These are phyloP conservation scores for Pterocles burchelli DNA, from an alignment of 2,113 vertebrate species.

Conservation along the genomic window DNA sequence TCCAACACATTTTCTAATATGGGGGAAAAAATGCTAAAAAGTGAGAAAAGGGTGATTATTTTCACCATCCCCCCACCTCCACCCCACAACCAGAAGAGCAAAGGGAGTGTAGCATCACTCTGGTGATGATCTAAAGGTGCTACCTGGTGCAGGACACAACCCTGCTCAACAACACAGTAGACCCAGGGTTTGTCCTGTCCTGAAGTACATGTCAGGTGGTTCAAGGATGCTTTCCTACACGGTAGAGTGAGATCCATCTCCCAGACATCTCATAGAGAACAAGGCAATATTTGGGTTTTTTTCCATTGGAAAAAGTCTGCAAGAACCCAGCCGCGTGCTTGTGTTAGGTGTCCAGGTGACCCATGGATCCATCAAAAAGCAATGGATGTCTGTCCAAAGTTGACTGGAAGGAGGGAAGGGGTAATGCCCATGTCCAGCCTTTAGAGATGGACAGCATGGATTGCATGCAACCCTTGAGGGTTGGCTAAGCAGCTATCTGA, in stretches of 20 bases:
- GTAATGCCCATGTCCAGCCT: not conserved
- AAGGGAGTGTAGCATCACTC: not conserved
- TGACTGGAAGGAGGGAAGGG: accelerated
- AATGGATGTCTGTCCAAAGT: not conserved
- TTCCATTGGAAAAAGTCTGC: not conserved
- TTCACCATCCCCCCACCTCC: not conserved
- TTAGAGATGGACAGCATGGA: not conserved
- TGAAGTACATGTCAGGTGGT: not conserved
- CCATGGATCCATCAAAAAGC: not conserved
- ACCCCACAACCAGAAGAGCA: not conserved
- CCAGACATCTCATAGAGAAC: not conserved
- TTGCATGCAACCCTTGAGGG: not conserved
- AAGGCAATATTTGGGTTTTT: not conserved
- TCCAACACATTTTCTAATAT: not conserved
- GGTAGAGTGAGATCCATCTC: not conserved
- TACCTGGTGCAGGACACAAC: accelerated
- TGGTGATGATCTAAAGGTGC: not conserved
- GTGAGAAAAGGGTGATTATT: not conserved
- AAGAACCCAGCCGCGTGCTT: not conserved
- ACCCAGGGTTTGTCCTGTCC: not conserved
- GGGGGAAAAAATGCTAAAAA: accelerated
- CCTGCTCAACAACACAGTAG: not conserved
- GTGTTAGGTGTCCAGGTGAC: not conserved
- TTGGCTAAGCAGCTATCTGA: not conserved
- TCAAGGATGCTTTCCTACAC: not conserved